phyloP scores from a whole-genome alignment of 2,113 vertebrate genomes.

The Malurus melanocephalus region DNA sequence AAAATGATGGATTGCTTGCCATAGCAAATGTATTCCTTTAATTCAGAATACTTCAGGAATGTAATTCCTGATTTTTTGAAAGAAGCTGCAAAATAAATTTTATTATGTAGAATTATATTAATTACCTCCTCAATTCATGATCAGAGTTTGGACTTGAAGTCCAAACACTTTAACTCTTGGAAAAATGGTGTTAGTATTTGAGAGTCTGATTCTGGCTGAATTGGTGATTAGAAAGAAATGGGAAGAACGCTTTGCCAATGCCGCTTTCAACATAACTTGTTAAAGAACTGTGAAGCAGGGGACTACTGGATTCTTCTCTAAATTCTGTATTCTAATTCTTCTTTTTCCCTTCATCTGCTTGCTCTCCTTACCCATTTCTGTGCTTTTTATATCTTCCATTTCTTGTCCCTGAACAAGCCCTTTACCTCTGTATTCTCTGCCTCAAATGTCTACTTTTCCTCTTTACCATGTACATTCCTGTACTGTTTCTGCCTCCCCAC shows the following conservation, averaged over 20 bases:
- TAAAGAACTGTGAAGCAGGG: neutral
- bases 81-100: neutral
- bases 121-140: neutral
- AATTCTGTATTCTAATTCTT: neutral
- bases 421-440: neutral
- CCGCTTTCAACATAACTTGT: neutral
- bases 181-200: neutral
- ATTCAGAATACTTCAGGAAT: neutral
- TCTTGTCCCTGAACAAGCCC: neutral
- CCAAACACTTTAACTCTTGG: neutral
- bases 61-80: neutral
- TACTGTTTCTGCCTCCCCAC: neutral
- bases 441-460: neutral
- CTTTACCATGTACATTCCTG: neutral
- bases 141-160: neutral
- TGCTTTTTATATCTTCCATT: neutral
- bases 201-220: neutral
- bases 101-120: neutral
- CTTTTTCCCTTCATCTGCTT: neutral
- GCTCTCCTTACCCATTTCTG: neutral
- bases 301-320: neutral
- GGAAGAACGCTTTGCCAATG: neutral
- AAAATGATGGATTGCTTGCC: neutral
- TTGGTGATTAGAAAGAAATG: neutral
- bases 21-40: neutral